Conservation (phyloP, 2,888 invertebrate species). For the Idaea biselata region DNA sequence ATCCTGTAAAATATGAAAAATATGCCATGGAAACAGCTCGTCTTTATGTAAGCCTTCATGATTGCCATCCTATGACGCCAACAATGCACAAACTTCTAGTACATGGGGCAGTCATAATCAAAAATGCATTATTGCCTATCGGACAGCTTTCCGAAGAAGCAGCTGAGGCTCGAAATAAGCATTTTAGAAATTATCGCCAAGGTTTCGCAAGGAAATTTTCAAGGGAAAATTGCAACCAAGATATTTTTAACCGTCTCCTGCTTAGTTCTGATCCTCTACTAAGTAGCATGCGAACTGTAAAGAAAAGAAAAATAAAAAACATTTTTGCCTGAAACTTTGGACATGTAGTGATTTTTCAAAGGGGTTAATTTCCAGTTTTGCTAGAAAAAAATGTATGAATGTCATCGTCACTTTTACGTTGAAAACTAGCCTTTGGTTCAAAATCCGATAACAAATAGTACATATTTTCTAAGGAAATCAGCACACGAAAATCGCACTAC, state of each 20-base stretch:
- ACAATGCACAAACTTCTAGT: slow-evolving; percentile 37
- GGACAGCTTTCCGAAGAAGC: slow-evolving; percentile 39
- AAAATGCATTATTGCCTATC: slow-evolving; percentile 35
- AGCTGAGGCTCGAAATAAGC: slow-evolving; percentile 31
- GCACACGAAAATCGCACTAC: no score
- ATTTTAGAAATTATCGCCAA: slow-evolving; percentile 28
- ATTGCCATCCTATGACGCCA: slow-evolving; percentile 35
- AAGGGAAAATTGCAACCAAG: slow-evolving; percentile 19
- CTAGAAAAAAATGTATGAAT: no score
- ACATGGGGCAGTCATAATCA: slow-evolving; percentile 34
- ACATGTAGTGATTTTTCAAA: no score
- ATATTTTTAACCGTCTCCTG: no score
- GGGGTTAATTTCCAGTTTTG: no score
- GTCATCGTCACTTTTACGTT: no score
- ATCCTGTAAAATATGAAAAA: slow-evolving; percentile 13
- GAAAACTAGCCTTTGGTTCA: no score
- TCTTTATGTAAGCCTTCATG: slow-evolving; percentile 34
- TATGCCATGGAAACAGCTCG: slow-evolving; percentile 28
- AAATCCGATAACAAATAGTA: no score
- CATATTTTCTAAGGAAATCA: no score
- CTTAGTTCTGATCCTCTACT: neutral
- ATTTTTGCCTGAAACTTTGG: no score
- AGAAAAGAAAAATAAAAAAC: neutral
- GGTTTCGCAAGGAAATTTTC: slow-evolving; percentile 31
- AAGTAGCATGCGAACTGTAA: no score